Conservation (phyloP, 2,888 invertebrate genomes). For the Drosophila mimica region DNA sequence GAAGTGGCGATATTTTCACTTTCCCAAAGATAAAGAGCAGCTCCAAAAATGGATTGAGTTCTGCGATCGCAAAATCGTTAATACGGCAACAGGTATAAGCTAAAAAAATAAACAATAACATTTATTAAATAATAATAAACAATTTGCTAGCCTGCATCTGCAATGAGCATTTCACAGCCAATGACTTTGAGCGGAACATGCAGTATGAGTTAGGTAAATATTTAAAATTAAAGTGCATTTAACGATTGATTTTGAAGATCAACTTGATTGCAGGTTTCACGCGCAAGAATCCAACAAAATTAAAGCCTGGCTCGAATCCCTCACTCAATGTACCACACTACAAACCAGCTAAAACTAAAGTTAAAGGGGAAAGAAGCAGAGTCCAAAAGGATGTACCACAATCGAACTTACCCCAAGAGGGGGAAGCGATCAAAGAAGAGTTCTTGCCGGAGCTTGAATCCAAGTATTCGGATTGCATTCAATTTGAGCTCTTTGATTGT, state of each 20-base stretch:
- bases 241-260: neutral
- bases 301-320: slow-evolving; percentile 53
- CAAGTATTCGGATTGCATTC: neutral
- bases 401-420: neutral
- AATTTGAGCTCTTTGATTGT: slow-evolving; percentile 1
- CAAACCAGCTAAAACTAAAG: neutral
- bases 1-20: slow-evolving; percentile 60
- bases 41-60: slow-evolving; percentile 60
- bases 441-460: neutral
- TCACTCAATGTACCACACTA: slow-evolving; percentile 30
- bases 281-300: slow-evolving; percentile 58
- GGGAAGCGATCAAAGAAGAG: too few relatives aligned
- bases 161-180: slow-evolving; percentile 54
- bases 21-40: slow-evolving; percentile 49
- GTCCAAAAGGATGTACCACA: neutral
- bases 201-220: slow-evolving; percentile 60
- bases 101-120: neutral
- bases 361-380: neutral
- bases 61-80: slow-evolving; percentile 47
- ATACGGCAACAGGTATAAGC: slow-evolving; percentile 45
- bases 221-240: neutral
- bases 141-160: slow-evolving; percentile 55
- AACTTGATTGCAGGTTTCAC: slow-evolving; percentile 41
- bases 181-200: slow-evolving; percentile 64
- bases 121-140: neutral